phyloP scores from a whole-genome alignment of 2,797 vertebrate genomes.

The Phoeniculus purpureus region DNA sequence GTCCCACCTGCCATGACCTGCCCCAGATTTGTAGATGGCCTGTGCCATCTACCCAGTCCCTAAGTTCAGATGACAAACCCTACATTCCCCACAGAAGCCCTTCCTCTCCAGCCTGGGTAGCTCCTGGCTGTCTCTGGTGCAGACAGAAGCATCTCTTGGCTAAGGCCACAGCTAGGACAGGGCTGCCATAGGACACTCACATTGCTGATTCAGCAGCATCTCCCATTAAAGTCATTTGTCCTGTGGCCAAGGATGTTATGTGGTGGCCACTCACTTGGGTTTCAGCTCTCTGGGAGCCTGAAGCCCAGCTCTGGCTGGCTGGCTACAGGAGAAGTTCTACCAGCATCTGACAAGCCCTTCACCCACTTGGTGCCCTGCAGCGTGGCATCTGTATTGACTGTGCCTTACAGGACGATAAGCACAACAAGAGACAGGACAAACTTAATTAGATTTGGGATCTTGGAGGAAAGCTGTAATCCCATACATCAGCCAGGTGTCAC shows the following conservation, averaged over 20 bases:
- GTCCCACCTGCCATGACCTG: background rate
- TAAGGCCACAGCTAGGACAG: background rate
- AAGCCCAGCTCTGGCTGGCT: background rate
- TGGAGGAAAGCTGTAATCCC: slow-evolving; percentile 30
- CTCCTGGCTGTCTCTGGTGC: background rate
- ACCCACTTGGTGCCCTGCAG: background rate
- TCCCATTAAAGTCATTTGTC: background rate
- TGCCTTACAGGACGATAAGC: slow-evolving; percentile 19
- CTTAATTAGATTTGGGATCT: slow-evolving; percentile 57
- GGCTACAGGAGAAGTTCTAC: background rate
- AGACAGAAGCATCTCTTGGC: background rate
- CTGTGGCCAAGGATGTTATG: rapidly evolving
- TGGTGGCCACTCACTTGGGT: rapidly evolving
- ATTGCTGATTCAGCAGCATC: background rate
- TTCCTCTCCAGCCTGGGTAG: background rate
- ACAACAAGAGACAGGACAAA: background rate
- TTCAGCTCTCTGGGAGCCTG: background rate
- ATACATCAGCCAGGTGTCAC: background rate
- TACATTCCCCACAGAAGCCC: background rate
- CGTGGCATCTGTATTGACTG: background rate
- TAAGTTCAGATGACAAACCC: background rate
- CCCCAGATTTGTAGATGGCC: slow-evolving; percentile 2
- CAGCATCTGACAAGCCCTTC: background rate
- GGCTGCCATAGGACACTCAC: background rate
- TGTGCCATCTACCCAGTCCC: background rate